Base-by-base conservation (phyloP, 2,888 invertebrate species). In the Chrysina gloriosa region DNA sequence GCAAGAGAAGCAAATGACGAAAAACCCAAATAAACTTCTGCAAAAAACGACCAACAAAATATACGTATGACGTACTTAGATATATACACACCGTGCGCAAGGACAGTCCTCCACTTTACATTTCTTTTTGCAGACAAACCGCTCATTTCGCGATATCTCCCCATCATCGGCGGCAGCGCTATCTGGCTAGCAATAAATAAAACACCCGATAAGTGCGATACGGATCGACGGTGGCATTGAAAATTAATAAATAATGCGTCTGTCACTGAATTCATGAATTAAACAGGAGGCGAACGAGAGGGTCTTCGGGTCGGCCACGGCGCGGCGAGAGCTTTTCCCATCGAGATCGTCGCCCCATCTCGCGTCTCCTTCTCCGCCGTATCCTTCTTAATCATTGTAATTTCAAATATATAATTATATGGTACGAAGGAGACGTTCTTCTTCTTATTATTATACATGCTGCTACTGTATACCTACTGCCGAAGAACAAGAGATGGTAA, bases 351-450 rank as follows among this genome's bases (percentile, higher is more conserved):
- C 56, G 11, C 56, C 36, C 42, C 63, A 29, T 47, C 48, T 47
- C 23, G 7, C 9, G 6, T n/a, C 7, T 52, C 9, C 16, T 4
- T 7, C 27, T 11, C 11, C 31, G 31, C 50, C 14, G 4, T 48
- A 6, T 48, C 7, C 11, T 48, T 25, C 27, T 42, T 27, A 42
- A 61, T 82, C 79, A 82, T 82, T 80, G 80, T 82, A 80, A 83
- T 83, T 82, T 79, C 78, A 81, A 82, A 82, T 82, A 78, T 82
- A 80, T 83, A 82, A 83, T 83, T 83, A 82, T 78, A 82, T 76
- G 79, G 77, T 71, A 75, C 75, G 78, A 16, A 14, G 21, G 31
- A 14, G 19, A 52, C 9, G 11, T 39, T 5, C 16, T 52, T 52
- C 31, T 52, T 52, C 80, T 82, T 82, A 80, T 81, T 79, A 80